Evolutionary conservation across 1,140 invertebrate species (phyloP).

Genomic region (Bactericera cockerelli): DNA sequence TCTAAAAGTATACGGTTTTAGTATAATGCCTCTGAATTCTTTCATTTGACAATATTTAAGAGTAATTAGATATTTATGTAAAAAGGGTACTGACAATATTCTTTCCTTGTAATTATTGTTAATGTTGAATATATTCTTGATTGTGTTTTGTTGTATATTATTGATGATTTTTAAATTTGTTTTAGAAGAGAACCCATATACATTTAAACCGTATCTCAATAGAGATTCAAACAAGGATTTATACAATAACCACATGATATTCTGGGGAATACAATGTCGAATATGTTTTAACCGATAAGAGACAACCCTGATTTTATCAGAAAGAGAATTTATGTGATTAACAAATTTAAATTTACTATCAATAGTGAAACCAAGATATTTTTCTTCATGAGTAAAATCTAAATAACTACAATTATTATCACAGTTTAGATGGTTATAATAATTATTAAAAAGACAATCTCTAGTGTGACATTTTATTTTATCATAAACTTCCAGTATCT

Average conservation of each 20-base stretch:
- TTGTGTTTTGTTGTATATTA: background rate
- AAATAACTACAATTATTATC: background rate
- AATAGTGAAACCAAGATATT: background rate
- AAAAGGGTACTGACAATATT: background rate
- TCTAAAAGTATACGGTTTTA: background rate
- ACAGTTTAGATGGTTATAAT: background rate
- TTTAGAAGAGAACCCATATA: background rate
- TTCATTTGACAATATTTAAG: background rate
- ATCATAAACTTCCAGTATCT: background rate
- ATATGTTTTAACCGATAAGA: background rate
- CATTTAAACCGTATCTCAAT: background rate
- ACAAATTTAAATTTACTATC: background rate
- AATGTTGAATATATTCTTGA: background rate
- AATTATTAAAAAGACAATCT: background rate
- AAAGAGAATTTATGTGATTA: background rate
- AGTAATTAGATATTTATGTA: background rate
- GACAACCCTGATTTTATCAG: background rate
- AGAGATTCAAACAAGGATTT: background rate
- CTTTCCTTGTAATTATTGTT: background rate
- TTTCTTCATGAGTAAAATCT: background rate
- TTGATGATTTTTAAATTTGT: background rate
- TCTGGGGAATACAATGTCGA: background rate
- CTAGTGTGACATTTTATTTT: constrained; percentile 1
- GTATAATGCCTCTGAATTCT: background rate
- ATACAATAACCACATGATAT: background rate